These are phyloP conservation scores for Nesoenas mayeri DNA, from an alignment of 2,113 vertebrate genomes.

Conservation along the genomic window DNA sequence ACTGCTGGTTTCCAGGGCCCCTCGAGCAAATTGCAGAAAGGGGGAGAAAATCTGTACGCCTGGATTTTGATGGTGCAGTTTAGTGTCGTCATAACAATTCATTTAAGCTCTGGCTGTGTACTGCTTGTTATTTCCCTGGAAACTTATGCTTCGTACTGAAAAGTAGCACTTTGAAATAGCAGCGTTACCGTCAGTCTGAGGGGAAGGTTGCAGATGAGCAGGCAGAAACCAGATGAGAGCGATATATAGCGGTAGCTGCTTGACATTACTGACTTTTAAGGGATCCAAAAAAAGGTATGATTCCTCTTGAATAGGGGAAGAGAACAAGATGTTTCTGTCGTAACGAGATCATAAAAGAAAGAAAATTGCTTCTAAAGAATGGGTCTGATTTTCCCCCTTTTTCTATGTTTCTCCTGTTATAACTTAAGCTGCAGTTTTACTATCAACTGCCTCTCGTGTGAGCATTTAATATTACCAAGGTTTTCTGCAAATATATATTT, in stretches of 20 bases:
- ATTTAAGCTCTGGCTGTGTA: not conserved
- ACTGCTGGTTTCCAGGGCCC: not conserved
- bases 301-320: not conserved
- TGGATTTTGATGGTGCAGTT: conserved; percentile 35
- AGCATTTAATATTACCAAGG: not conserved
- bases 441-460: conserved; percentile 27
- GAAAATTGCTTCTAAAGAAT: conserved; percentile 51
- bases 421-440: conserved; percentile 26
- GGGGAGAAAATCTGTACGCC: not conserved
- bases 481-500: not conserved
- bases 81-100: not conserved
- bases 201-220: not conserved
- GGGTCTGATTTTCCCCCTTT: not conserved
- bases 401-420: not conserved
- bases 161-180: not conserved
- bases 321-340: conserved; percentile 53
- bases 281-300: conserved; percentile 5
- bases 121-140: conserved; percentile 23
- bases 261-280: conserved; percentile 38
- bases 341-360: conserved; percentile 30
- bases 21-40: not conserved
- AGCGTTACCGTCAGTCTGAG: not conserved
- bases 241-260: not conserved
- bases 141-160: not conserved
- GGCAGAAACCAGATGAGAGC: not conserved